These are phyloP conservation scores for Falco concolor DNA, from an alignment of 2,797 vertebrate genomes.

Conservation along the genomic window DNA sequence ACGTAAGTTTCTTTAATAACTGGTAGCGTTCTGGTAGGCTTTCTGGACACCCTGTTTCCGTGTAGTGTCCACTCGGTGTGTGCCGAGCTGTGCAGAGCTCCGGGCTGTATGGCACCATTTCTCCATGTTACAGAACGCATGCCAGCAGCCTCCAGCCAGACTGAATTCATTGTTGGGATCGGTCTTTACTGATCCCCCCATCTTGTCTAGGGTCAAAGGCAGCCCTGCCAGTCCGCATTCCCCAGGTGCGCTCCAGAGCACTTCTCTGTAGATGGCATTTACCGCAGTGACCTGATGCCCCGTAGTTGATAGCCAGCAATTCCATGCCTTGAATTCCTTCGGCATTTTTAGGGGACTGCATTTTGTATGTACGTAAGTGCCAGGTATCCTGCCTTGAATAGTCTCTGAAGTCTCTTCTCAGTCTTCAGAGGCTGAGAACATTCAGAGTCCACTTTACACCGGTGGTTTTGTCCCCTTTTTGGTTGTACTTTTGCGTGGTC, in stretches of 20 bases:
- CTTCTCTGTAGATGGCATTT: too few relatives aligned
- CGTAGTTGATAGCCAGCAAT: not conserved
- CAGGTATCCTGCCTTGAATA: not conserved
- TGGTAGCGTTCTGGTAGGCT: not conserved
- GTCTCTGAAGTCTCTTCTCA: not conserved
- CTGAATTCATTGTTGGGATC: not conserved
- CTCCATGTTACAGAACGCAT: not conserved
- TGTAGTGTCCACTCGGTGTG: fast-evolving
- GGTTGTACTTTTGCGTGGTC: not conserved
- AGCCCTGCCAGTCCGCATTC: not conserved
- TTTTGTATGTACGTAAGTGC: fast-evolving
- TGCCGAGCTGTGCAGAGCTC: not conserved
- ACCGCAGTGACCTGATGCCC: not conserved
- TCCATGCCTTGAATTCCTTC: not conserved
- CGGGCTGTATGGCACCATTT: not conserved
- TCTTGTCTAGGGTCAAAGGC: not conserved
- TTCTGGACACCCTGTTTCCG: not conserved
- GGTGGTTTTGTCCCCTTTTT: not conserved
- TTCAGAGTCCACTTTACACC: not conserved
- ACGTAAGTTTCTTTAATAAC: not conserved
- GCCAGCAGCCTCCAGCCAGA: not conserved
- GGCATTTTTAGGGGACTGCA: not conserved
- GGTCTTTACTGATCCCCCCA: not conserved
- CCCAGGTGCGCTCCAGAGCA: not conserved
- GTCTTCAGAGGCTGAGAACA: not conserved